Evolutionary conservation across 2,797 vertebrate genomes (phyloP).

Genomic region (Coilia nasus): DNA sequence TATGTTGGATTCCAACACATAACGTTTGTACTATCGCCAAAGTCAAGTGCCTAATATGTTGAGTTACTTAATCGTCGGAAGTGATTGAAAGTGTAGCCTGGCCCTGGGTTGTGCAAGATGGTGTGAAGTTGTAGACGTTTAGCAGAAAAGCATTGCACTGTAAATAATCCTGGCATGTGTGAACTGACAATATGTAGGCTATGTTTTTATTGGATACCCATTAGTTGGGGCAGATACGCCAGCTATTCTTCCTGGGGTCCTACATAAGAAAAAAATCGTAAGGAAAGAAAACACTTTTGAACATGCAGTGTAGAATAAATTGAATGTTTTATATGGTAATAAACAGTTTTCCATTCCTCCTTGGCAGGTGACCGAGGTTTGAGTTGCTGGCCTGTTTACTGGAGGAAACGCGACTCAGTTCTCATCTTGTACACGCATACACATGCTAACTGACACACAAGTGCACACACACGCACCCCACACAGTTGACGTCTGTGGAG

Average conservation of each 20-base stretch:
- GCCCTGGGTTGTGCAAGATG: not conserved
- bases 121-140: no score
- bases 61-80: no score
- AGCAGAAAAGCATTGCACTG: not conserved
- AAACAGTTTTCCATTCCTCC: slow-evolving; percentile 1
- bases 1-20: not conserved
- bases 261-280: no score
- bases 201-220: no score
- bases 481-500: slow-evolving; percentile 51
- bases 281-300: no score
- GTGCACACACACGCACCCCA: slow-evolving; percentile 36
- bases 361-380: slow-evolving; percentile 60
- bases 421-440: slow-evolving; percentile 50
- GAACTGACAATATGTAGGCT: not conserved
- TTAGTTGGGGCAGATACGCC: no score
- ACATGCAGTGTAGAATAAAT: no score
- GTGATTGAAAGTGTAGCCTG: not conserved
- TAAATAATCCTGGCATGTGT: not conserved
- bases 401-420: slow-evolving; percentile 58
- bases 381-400: slow-evolving; percentile 59
- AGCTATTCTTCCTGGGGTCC: no score
- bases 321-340: not conserved
- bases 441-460: slow-evolving; percentile 30
- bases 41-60: not conserved
- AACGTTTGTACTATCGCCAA: not conserved